Evolutionary conservation across 2,888 invertebrate genomes (phyloP), one percentile per base, ranked within the genome.

Genomic region (Tiliacea citrago): DNA sequence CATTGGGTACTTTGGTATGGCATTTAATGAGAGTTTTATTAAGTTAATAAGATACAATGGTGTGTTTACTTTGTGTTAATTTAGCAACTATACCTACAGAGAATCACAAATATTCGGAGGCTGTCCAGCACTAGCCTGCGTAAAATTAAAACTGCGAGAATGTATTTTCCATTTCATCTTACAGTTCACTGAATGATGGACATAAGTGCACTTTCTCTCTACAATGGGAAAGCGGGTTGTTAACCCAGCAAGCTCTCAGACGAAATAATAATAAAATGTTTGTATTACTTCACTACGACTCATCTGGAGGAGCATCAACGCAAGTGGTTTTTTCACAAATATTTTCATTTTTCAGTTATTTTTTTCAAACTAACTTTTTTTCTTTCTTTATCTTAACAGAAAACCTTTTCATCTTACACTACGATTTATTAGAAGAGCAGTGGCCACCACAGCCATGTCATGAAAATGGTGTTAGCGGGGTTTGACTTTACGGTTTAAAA

Each of bases 201-300:
- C 58, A 16, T 58, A 13, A 73, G 58, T 49, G 70, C 58, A 49
- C 70, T 73, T 42, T 58, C 16, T n/a, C 8, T 58, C 0, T 13
- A 58, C 39, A 73, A 49, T 58, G 13, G 70, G 6, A 9, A 12
- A 49, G 16, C 5, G 16, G 39, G 70, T 70, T 42, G n/a, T 58
- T 58, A 35, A 49, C 58, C 47, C 39, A 68, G 35, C 68, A 24
- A 70, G 47, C 24, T 57, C 39, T 69, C 57, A 58, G 70, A 58
- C 70, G 16, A 49, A 39, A 72, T 24, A 35, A 35, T 24, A 72
- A 49, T 72, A 58, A 66, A 70, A 49, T 7, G 5, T 39, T 39
- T 29, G 21, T 49, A 60, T 35, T 8, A 49, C 9, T 35, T 61
- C 9, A 39, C 12, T 49, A 39, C 2, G 47, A 69, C 47, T 62